These are phyloP conservation scores for Propithecus deckenii DNA, from an alignment of 2,797 vertebrate species.

Conservation along the genomic window DNA sequence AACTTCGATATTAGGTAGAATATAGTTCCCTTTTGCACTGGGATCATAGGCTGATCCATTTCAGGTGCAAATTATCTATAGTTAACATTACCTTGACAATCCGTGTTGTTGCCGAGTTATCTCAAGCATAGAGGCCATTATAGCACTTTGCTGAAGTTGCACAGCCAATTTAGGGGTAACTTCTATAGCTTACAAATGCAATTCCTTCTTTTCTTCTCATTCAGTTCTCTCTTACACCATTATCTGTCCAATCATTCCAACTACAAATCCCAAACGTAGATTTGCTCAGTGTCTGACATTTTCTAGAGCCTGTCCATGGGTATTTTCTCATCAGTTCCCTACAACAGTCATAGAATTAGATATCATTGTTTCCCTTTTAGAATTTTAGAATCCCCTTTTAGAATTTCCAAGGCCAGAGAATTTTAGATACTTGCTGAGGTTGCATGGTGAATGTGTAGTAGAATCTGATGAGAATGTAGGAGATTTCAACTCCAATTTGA, in stretches of 20 bases:
- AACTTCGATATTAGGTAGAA: slow-evolving; percentile 63
- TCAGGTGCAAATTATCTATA: neutral
- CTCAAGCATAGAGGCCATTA: neutral
- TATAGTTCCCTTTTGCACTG: slow-evolving; percentile 32
- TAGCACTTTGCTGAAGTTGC: neutral
- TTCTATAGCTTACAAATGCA: neutral
- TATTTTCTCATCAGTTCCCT: neutral
- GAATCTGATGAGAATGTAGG: neutral
- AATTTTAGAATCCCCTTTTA: neutral
- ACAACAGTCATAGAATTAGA: neutral
- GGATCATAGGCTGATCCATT: slow-evolving; percentile 29
- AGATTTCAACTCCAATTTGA: neutral
- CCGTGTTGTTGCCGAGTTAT: neutral
- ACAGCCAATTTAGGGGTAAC: neutral
- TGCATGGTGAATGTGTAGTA: neutral
- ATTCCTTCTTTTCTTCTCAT: neutral
- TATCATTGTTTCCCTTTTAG: neutral
- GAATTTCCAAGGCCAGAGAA: neutral
- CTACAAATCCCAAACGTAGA: neutral
- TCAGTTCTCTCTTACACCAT: neutral
- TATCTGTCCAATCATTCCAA: neutral
- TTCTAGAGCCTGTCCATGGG: neutral
- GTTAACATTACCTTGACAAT: neutral
- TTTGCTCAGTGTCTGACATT: neutral
- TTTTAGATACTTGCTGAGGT: neutral